Evolutionary conservation across 1,140 invertebrate genomes (phyloP).

Genomic region (Physella acuta): DNA sequence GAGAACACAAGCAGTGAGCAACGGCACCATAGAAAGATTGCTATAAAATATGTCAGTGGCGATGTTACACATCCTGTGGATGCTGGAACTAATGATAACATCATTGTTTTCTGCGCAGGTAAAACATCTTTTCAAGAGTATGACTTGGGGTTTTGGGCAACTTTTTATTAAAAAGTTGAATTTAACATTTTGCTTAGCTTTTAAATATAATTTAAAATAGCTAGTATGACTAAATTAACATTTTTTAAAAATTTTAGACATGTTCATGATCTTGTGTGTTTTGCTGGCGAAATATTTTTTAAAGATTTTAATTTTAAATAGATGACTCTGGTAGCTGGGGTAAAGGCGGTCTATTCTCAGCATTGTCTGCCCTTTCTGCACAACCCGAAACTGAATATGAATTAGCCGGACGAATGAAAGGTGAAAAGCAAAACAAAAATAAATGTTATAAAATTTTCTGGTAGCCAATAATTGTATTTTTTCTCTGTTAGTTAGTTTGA

Average conservation of each 20-base stretch:
- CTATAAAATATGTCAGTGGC: constrained; percentile 54
- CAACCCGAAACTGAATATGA: constrained; percentile 49
- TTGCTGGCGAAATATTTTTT: no score
- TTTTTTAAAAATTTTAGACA: no score
- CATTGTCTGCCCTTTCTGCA: constrained; percentile 42
- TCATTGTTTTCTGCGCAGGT: constrained; percentile 57
- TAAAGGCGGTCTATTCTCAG: constrained; percentile 54
- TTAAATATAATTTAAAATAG: no score
- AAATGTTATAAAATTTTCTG: no score
- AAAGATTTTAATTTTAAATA: constrained; percentile 32
- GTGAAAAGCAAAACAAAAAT: no score
- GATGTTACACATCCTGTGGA: constrained; percentile 55
- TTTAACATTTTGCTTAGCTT: no score
- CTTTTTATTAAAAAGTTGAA: no score
- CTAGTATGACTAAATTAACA: no score
- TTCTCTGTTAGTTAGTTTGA: no score
- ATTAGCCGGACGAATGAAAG: constrained; percentile 54
- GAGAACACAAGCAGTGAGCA: not conserved
- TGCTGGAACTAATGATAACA: constrained; percentile 34
- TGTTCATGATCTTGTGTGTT: no score
- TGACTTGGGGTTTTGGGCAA: constrained; percentile 58
- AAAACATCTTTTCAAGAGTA: constrained; percentile 35
- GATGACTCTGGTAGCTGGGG: constrained; percentile 59
- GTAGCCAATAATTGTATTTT: no score
- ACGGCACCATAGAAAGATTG: no score